These are phyloP conservation scores for Flexamia atlantica DNA, from an alignment of 2,888 invertebrate genomes.

Conservation along the genomic window DNA sequence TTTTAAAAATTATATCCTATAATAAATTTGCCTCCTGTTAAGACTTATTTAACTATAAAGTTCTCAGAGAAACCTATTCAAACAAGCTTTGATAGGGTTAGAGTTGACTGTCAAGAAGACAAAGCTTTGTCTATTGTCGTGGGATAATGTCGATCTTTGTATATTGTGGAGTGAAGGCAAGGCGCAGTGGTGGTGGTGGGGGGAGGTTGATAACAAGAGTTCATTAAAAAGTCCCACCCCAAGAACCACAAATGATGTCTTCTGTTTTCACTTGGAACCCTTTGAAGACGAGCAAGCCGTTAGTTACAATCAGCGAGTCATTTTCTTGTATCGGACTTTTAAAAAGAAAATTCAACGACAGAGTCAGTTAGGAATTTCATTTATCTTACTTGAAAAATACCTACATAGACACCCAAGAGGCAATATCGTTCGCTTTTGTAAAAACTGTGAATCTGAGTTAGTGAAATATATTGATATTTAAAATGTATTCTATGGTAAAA, in stretches of 20 bases:
- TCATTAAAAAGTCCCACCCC: constrained; percentile 45
- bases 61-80: too few relatives aligned
- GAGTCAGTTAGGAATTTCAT: too few relatives aligned
- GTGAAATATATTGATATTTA: too few relatives aligned
- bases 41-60: too few relatives aligned
- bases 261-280: constrained; percentile 15
- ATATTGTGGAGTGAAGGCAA: neutral
- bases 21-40: too few relatives aligned
- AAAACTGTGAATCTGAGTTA: too few relatives aligned
- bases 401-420: too few relatives aligned
- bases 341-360: neutral
- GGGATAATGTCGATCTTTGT: neutral
- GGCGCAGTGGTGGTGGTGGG: neutral
- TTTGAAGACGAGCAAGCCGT: neutral
- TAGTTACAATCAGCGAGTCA: neutral
- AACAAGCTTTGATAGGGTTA: neutral
- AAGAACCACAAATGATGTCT: constrained; percentile 41
- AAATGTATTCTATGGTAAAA: too few relatives aligned
- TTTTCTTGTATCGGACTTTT: neutral
- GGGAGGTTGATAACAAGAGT: constrained; percentile 34
- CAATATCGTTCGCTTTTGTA: too few relatives aligned
- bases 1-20: too few relatives aligned
- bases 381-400: too few relatives aligned
- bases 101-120: neutral
- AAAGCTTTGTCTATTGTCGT: neutral